Evolutionary conservation across 2,113 vertebrate genomes (phyloP).

Genomic region (Syrmaticus mikado): DNA sequence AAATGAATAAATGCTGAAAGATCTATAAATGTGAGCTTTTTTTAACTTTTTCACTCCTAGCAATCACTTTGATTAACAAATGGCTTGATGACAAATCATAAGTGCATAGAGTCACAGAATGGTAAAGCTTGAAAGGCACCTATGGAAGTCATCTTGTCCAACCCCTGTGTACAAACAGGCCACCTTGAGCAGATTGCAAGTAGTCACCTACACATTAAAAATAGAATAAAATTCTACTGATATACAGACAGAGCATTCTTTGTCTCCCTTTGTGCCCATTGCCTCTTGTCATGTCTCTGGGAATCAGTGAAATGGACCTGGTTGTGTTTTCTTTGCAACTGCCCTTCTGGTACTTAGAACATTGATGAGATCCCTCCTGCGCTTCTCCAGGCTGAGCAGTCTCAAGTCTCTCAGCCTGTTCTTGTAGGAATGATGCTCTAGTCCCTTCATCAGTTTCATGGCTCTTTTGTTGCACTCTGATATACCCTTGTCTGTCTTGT

Average conservation of each 20-base stretch:
- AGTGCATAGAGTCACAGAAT: not conserved
- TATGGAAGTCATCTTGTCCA: not conserved
- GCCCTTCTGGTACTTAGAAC: not conserved
- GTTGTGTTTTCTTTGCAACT: not conserved
- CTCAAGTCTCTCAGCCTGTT: not conserved
- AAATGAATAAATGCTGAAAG: not conserved
- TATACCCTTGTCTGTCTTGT: not conserved
- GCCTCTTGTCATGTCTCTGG: not conserved
- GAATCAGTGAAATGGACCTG: not conserved
- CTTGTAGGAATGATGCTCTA: not conserved
- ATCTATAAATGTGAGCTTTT: not conserved
- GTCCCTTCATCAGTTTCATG: not conserved
- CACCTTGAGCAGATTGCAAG: not conserved
- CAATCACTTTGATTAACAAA: not conserved
- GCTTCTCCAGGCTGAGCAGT: not conserved
- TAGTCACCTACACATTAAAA: not conserved
- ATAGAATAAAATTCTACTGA: not conserved
- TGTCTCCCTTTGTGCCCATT: too few relatives aligned
- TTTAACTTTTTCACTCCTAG: not conserved
- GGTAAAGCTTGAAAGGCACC: not conserved
- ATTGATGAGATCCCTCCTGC: not conserved
- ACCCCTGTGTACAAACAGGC: not conserved
- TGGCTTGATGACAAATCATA: not conserved
- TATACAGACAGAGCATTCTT: not conserved
- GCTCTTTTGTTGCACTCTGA: not conserved